These are phyloP conservation scores for Melanotaenia parkinsoni DNA, from an alignment of 2,797 vertebrate species.

Conservation along the genomic window DNA sequence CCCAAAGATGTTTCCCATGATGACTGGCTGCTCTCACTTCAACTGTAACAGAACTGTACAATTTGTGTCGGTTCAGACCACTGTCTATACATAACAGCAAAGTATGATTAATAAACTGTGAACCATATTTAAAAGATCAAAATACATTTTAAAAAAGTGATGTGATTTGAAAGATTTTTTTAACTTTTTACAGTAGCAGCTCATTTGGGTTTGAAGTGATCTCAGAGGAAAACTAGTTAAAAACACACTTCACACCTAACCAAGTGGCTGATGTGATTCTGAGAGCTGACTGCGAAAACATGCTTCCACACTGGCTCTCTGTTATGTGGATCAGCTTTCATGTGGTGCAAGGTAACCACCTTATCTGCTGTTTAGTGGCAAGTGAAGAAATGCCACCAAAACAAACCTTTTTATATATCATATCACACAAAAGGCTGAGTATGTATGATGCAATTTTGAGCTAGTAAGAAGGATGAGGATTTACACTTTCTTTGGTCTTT, in stretches of 20 bases:
- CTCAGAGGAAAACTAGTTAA: slow-evolving; percentile 51
- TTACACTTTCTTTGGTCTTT: neutral
- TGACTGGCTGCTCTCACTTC: slow-evolving; percentile 60
- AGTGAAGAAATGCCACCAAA: slow-evolving; percentile 7
- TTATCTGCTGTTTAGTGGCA: slow-evolving; percentile 32
- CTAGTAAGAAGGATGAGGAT: neutral
- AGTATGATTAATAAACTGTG: slow-evolving; percentile 32
- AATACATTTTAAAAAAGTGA: slow-evolving; percentile 15
- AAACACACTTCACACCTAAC: slow-evolving; percentile 53
- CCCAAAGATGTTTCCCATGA: slow-evolving; percentile 97
- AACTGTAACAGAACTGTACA: slow-evolving; percentile 61
- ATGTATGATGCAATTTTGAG: neutral
- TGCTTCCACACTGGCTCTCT: slow-evolving; percentile 36
- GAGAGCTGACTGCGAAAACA: slow-evolving; percentile 37
- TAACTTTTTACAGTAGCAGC: slow-evolving; percentile 49
- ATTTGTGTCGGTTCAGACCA: slow-evolving; percentile 11
- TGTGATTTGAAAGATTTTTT: slow-evolving; percentile 28
- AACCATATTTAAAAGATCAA: slow-evolving; percentile 21
- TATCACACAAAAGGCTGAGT: slow-evolving; percentile 13
- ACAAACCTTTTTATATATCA: slow-evolving; percentile 21
- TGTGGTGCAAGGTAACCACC: slow-evolving; percentile 49
- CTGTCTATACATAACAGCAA: slow-evolving; percentile 20
- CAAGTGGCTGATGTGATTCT: slow-evolving; percentile 48
- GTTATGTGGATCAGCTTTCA: slow-evolving; percentile 58
- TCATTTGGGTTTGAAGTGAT: slow-evolving; percentile 41